Base-by-base conservation (phyloP, 2,888 invertebrate species). In the Catocala sponsa region DNA sequence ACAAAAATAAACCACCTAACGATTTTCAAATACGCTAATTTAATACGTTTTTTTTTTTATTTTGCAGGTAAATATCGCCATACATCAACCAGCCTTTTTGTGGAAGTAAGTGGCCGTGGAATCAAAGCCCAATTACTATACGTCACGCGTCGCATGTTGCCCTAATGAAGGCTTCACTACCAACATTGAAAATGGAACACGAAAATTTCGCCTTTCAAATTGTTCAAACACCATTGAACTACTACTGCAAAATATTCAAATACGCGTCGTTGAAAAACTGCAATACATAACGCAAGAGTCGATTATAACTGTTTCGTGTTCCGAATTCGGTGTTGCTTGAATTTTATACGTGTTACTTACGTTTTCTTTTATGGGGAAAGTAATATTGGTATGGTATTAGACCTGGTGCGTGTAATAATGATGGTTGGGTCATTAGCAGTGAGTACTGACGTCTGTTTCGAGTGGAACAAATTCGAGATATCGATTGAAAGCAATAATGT, bases 61-160 rank as follows among this genome's bases (percentile, higher is more conserved):
- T 65, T 78, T 65, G n/a, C 78, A 78, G 78, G 78, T 78, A 78
- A 72, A 70, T 63, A 63, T 65, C 49, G 46, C 35, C 15, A 13
- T 12, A n/a, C 25, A 9, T 12, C 61, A 64, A 44, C 43, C 63
- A 67, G 47, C 50, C 55, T 55, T 62, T 70, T 63, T 57, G 63
- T 54, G 33, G 63, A 62, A 65, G 78, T 75, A 68, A 78, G 75
- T 78, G 59, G 38, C 12, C 0, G 35, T 60, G 50, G 38, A 63
- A 52, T 51, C 53, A 65, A 63, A 65, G 48, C 43, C 67, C 70
- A 78, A 75, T 76, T 74, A 76, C 60, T 51, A 7, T 1, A 9
- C 60, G 65, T 70, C 72, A 72, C 43, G 61, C 51, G 46, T 55
- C 51, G 43, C 56, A 13, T 35, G 32, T 13, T 65, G 55, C 15